Percentiles rank a stretch among this genome's conserved stretches.
Conservation (phyloP, 1,140 invertebrate species). For the Geopemphigus sp. region DNA sequence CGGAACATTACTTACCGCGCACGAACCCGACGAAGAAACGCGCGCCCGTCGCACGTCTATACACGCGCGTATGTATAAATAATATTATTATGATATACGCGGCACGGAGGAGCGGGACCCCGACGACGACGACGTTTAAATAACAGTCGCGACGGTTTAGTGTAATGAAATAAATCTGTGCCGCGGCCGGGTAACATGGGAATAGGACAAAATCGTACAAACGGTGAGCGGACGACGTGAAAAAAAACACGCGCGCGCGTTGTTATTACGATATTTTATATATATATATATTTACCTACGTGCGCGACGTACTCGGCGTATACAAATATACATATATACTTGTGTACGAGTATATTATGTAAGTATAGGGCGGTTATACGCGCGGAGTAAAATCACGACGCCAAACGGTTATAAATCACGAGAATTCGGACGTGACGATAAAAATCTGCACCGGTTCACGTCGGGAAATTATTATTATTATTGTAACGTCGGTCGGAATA, state of each 20-base stretch:
- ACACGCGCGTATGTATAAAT: neutral
- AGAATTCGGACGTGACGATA: slow-evolving; percentile 28
- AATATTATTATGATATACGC: neutral
- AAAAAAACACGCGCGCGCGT: no score
- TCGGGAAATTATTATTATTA: slow-evolving; percentile 4
- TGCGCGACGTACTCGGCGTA: no score
- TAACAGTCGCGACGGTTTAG: slow-evolving; percentile 30
- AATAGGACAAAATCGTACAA: neutral
- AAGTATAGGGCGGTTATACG: neutral
- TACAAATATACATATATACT: no score
- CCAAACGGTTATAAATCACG: slow-evolving; percentile 4
- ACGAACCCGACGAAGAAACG: neutral
- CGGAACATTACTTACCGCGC: slow-evolving; percentile 32
- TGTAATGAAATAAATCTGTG: slow-evolving; percentile 27
- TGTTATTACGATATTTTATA: neutral
- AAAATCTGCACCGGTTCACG: slow-evolving; percentile 37
- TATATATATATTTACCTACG: neutral
- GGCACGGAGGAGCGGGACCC: neutral
- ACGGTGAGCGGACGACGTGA: no score
- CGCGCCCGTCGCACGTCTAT: slow-evolving; percentile 14
- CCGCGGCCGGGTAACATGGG: neutral
- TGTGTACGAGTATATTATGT: neutral
- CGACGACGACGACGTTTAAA: slow-evolving; percentile 22
- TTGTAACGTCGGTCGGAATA: neutral
- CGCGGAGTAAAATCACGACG: slow-evolving; percentile 9